phyloP scores from a whole-genome alignment of 2,888 invertebrate genomes.

The Hipparchia semele region DNA sequence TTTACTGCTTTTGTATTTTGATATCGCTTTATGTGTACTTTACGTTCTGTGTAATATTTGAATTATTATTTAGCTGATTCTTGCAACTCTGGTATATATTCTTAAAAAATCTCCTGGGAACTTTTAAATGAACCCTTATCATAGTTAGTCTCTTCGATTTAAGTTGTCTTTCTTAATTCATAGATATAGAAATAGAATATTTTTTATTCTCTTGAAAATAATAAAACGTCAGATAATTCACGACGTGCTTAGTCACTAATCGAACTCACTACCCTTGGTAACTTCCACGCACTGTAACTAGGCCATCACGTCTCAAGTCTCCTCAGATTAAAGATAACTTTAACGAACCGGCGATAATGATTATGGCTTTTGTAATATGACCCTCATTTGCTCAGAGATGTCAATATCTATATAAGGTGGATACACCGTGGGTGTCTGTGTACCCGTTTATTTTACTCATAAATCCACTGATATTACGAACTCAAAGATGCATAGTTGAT shows the following conservation, averaged over 20 bases:
- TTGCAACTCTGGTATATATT: too few species aligned
- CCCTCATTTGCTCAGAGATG: constrained; percentile 49
- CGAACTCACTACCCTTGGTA: constrained; percentile 3
- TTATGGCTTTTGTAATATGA: constrained; percentile 45
- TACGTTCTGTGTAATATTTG: background rate
- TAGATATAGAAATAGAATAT: too few species aligned
- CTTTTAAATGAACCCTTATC: too few species aligned
- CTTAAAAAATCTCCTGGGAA: background rate
- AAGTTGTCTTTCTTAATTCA: too few species aligned
- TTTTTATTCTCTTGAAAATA: too few species aligned
- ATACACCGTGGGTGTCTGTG: constrained; percentile 51
- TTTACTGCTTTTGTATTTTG: constrained; percentile 21
- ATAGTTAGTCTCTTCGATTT: too few species aligned
- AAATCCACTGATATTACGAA: constrained; percentile 27
- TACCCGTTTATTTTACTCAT: constrained; percentile 47
- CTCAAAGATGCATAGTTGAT: background rate
- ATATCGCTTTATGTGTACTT: constrained; percentile 19
- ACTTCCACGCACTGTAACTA: constrained; percentile 3
- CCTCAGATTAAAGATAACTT: constrained; percentile 20
- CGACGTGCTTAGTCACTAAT: background rate
- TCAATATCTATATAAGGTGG: constrained; percentile 53
- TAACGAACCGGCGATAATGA: constrained; percentile 20
- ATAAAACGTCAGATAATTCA: background rate
- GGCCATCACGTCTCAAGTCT: background rate
- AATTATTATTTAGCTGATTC: too few species aligned